Evolutionary conservation across 2,113 vertebrate genomes (phyloP).

Genomic region (Burhinus bistriatus): DNA sequence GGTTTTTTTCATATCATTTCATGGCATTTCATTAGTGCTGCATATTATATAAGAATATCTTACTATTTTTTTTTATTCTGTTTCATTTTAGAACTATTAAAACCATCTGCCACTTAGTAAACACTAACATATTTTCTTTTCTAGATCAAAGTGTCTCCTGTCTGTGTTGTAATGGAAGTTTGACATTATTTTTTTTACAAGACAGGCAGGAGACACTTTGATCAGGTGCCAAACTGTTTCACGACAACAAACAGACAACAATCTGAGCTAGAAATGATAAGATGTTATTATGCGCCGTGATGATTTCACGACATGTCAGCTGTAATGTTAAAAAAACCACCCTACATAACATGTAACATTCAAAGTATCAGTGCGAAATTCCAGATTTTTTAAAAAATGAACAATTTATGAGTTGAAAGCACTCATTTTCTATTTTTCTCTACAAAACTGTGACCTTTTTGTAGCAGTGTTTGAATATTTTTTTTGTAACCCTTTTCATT

Average conservation of each 20-base stretch:
- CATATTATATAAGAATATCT: neutral
- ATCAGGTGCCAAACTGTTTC: conserved; percentile 53
- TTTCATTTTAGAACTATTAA: conserved; percentile 58
- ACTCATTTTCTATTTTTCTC: neutral
- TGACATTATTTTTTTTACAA: conserved; percentile 53
- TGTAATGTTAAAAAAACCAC: neutral
- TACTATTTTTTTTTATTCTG: conserved; percentile 6
- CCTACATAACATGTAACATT: neutral
- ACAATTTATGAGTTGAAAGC: neutral
- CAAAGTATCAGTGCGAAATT: neutral
- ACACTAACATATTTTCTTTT: conserved; percentile 57
- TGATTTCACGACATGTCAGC: conserved; percentile 38
- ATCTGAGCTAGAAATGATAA: conserved; percentile 50
- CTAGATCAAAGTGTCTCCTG: conserved; percentile 64
- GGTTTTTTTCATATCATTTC: neutral
- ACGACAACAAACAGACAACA: conserved; percentile 54
- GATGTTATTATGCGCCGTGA: neutral
- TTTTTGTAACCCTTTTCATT: neutral
- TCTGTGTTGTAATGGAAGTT: conserved; percentile 46
- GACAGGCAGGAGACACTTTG: conserved; percentile 55
- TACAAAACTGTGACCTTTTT: neutral
- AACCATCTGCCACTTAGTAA: conserved; percentile 62
- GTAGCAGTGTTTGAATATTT: neutral
- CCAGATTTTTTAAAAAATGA: neutral
- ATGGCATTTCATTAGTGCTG: neutral